A percentile compares a stretch with the other conserved stretches of the same genome.
Conservation (phyloP, 2,113 vertebrate genomes). For the Copsychus sechellarum region DNA sequence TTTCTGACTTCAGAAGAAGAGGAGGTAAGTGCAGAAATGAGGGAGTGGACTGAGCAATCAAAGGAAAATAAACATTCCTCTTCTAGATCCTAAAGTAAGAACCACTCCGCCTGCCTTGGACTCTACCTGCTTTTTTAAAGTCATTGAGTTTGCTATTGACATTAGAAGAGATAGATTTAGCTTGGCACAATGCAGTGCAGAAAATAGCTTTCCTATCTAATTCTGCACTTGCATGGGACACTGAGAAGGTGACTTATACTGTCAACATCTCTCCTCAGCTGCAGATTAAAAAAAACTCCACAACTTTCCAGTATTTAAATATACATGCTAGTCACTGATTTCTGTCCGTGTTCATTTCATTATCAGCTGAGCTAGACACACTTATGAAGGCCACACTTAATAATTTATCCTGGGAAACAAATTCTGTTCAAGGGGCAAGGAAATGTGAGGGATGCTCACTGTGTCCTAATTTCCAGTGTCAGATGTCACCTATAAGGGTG, state of each 20-base stretch:
- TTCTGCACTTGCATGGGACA: not conserved
- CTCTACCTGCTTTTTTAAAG: not conserved
- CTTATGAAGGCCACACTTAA: not conserved
- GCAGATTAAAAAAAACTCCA: not conserved
- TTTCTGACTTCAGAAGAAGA: not conserved
- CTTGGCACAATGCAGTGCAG: not conserved
- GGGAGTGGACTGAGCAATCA: not conserved
- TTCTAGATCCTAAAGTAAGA: not conserved
- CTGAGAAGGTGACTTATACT: not conserved
- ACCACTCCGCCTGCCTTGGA: not conserved
- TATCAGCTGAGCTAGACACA: not conserved
- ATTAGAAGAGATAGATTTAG: not conserved
- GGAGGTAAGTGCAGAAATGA: rapidly evolving
- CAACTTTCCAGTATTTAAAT: not conserved
- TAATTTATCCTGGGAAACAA: not conserved
- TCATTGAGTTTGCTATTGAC: not conserved
- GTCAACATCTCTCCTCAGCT: not conserved
- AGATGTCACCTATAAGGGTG: not conserved
- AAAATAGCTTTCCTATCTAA: not conserved
- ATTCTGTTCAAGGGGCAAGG: not conserved
- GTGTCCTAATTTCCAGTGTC: not conserved
- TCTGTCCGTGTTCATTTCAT: not conserved
- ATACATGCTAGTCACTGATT: not conserved
- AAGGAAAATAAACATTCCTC: not conserved
- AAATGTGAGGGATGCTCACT: not conserved